Base-by-base conservation (phyloP, 1,140 invertebrate genomes). In the Aphidius gifuensis region DNA sequence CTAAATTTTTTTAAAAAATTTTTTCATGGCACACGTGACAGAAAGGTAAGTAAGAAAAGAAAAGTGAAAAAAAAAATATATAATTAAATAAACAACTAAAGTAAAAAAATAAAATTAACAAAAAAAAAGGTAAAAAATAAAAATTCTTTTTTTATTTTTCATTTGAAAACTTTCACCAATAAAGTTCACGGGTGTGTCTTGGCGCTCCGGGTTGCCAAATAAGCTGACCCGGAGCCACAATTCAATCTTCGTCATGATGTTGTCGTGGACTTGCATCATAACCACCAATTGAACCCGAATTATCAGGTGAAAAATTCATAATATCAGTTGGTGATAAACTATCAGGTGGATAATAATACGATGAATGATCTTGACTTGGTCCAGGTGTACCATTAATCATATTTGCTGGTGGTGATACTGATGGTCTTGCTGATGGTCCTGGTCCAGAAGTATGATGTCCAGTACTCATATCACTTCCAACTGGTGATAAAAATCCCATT, bases 191-290 rank as follows among this genome's bases (percentile, higher is more conserved):
- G 55, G 72, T 65, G 65, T 75, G 71, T 70, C 74, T 64, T 54
- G 73, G 71, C 39, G 80, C 80, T 81, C 80, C 80, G 80, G 80
- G 79, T 60, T 75, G 80, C 79, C 80, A 81, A 46, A 75, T 66
- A 48, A 76, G 77, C 74, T 75, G 77, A 79, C 80, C 80, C 79
- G 79, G 78, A 81, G 80, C 84, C 72, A 80, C 78, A 83, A 80
- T 84, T 85, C 83, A 85, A 79, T 80, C 83, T 72, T 87, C 86
- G 67, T 86, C 85, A 71, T 85, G 85, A 5, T 85, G 75, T 51
- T 84, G 74, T 50, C 83, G 77, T 2, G 84, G 84, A 80, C 84
- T 85, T 38, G 83, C 80, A 68, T 85, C 83, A 64, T 85, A 84
- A 16, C 80, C 76, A 51, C 82, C 79, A 61, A 80, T 79, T 5